A percentile compares a stretch with the other conserved stretches of the same genome.
Conservation (phyloP, 2,888 invertebrate species). For the Cerastis rubricosa region DNA sequence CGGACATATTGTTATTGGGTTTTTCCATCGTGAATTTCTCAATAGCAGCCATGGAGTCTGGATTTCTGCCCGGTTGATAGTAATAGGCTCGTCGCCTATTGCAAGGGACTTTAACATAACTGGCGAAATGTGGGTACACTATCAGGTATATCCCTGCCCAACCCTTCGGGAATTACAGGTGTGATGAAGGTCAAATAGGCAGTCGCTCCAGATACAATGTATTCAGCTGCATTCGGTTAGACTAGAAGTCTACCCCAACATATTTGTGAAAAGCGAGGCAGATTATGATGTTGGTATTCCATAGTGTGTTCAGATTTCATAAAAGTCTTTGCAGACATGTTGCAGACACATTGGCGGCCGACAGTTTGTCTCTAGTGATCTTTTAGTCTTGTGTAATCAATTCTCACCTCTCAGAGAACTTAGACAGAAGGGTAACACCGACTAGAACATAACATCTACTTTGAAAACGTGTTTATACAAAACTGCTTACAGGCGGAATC, state of each 20-base stretch:
- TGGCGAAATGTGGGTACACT: too few relatives aligned
- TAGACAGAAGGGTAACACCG: neutral
- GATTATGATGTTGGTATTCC: neutral
- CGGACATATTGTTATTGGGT: too few relatives aligned
- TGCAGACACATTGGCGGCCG: slow-evolving; percentile 5
- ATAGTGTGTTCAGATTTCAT: neutral
- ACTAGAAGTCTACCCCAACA: neutral
- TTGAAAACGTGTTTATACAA: neutral
- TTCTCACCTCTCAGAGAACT: neutral
- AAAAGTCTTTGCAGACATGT: neutral
- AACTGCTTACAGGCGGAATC: neutral
- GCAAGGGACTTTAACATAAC: too few relatives aligned
- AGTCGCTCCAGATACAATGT: neutral
- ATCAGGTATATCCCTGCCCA: too few relatives aligned
- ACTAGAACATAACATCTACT: neutral
- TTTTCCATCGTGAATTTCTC: too few relatives aligned
- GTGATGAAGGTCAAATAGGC: neutral
- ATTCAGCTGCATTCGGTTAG: neutral
- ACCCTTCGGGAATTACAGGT: too few relatives aligned
- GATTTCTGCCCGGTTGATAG: too few relatives aligned
- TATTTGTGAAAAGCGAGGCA: neutral
- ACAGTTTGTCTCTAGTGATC: neutral
- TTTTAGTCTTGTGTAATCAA: neutral
- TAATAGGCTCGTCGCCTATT: too few relatives aligned
- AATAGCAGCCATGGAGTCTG: too few relatives aligned